phyloP scores from a whole-genome alignment of 2,797 vertebrate species.

The Lagodon rhomboides region DNA sequence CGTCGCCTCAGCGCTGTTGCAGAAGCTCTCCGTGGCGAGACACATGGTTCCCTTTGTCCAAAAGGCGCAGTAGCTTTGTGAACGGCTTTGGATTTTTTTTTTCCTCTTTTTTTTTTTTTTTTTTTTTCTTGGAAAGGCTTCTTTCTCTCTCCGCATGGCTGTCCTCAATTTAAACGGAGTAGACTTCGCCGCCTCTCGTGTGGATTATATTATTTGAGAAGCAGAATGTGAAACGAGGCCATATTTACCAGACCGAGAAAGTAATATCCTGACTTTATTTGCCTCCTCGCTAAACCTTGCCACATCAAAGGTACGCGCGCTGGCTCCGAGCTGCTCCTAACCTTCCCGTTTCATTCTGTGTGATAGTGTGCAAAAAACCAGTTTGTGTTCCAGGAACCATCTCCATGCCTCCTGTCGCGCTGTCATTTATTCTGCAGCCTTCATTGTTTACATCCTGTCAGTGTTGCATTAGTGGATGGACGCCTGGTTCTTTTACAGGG shows the following conservation, averaged over 20 bases:
- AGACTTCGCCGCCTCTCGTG: constrained; percentile 76
- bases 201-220: constrained; percentile 85
- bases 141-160: constrained; percentile 80
- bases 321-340: constrained; percentile 28
- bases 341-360: constrained; percentile 21
- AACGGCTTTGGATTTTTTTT: constrained; percentile 69
- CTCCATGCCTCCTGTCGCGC: background rate
- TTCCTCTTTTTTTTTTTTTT: constrained; percentile 61
- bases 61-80: constrained; percentile 80
- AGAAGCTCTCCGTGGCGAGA: constrained; percentile 74
- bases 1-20: constrained; percentile 66
- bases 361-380: constrained; percentile 6
- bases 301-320: constrained; percentile 83
- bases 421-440: constrained; percentile 53
- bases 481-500: background rate
- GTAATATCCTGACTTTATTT: constrained; percentile 77
- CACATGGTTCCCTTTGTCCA: constrained; percentile 95
- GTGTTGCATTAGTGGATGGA: constrained; percentile 13
- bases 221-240: constrained; percentile 83
- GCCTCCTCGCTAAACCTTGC: constrained; percentile 61
- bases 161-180: constrained; percentile 76
- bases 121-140: constrained; percentile 76
- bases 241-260: constrained; percentile 77
- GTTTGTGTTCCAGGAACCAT: background rate
- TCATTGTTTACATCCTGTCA: constrained; percentile 67